Conservation (phyloP, 1,140 invertebrate genomes). For the Zaprionus tsacasi region DNA sequence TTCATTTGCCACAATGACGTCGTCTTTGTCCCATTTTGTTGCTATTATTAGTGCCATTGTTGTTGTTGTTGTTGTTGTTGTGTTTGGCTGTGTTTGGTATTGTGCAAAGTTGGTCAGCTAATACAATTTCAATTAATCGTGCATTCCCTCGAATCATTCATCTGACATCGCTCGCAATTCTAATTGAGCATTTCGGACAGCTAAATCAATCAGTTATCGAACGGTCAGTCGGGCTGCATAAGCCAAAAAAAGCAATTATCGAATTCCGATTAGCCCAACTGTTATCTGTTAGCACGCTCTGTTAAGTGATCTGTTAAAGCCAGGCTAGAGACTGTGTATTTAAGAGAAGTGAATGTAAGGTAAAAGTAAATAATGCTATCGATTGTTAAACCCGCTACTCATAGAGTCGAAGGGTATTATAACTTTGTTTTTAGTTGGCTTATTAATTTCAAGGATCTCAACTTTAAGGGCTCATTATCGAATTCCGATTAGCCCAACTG, state of each 20-base stretch:
- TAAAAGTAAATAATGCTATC: not conserved
- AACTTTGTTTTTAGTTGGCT: not conserved
- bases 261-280: not conserved
- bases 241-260: not conserved
- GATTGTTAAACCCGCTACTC: too few species aligned
- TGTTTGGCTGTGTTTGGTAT: not conserved
- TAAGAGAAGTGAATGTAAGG: too few species aligned
- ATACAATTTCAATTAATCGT: slow-evolving; percentile 39
- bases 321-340: not conserved
- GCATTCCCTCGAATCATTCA: slow-evolving; percentile 19
- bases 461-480: not conserved
- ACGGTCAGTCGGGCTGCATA: not conserved
- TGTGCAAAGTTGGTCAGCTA: slow-evolving; percentile 18
- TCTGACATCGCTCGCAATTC: slow-evolving; percentile 4
- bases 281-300: slow-evolving; percentile 1
- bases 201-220: slow-evolving; percentile 20
- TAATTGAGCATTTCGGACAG: slow-evolving; percentile 1
- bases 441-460: not conserved
- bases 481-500: not conserved
- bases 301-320: not conserved
- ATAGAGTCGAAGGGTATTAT: too few species aligned
- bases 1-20: slow-evolving; percentile 31
- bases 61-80: not conserved
- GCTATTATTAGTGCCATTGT: not conserved
- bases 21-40: slow-evolving; percentile 1